A percentile compares a stretch with the other conserved stretches of the same genome.
Evolutionary conservation across 2,888 invertebrate species (phyloP).

Genomic region (Helleia helle): DNA sequence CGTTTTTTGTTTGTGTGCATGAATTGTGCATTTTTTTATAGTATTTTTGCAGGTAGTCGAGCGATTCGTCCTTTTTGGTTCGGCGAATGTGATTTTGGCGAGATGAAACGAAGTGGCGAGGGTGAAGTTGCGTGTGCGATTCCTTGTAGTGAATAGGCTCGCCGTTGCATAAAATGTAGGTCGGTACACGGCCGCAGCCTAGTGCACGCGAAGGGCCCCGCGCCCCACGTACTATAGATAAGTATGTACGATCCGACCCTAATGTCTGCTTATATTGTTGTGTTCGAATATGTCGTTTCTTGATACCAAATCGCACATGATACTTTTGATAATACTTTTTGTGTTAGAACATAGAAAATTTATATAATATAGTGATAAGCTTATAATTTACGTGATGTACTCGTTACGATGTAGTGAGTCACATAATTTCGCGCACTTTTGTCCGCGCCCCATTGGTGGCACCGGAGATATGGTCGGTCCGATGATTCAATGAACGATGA

Average conservation of each 20-base stretch:
- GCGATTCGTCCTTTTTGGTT: constrained; percentile 40
- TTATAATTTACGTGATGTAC: constrained; percentile 17
- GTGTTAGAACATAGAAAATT: too few relatives aligned
- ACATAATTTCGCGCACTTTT: constrained; percentile 66
- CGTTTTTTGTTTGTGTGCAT: constrained; percentile 59
- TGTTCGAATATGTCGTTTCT: not conserved
- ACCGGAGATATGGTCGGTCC: constrained; percentile 23
- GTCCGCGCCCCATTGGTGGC: constrained; percentile 43
- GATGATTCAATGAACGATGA: constrained; percentile 27
- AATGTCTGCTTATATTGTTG: constrained; percentile 28
- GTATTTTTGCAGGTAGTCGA: constrained; percentile 64
- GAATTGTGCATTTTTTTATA: constrained; percentile 53
- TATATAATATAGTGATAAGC: too few relatives aligned
- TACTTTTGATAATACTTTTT: too few relatives aligned
- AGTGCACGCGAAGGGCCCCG: constrained; percentile 52
- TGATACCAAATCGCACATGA: too few relatives aligned
- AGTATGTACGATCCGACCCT: constrained; percentile 28
- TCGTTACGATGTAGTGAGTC: constrained; percentile 52
- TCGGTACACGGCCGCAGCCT: constrained; percentile 52
- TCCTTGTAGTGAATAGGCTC: constrained; percentile 51
- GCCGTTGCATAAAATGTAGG: constrained; percentile 69
- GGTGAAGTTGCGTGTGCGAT: constrained; percentile 46
- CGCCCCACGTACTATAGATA: constrained; percentile 35
- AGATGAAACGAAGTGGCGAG: constrained; percentile 27
- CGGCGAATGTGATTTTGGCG: constrained; percentile 21